phyloP scores from a whole-genome alignment of 2,113 vertebrate genomes.

The Pollachius pollachius region DNA sequence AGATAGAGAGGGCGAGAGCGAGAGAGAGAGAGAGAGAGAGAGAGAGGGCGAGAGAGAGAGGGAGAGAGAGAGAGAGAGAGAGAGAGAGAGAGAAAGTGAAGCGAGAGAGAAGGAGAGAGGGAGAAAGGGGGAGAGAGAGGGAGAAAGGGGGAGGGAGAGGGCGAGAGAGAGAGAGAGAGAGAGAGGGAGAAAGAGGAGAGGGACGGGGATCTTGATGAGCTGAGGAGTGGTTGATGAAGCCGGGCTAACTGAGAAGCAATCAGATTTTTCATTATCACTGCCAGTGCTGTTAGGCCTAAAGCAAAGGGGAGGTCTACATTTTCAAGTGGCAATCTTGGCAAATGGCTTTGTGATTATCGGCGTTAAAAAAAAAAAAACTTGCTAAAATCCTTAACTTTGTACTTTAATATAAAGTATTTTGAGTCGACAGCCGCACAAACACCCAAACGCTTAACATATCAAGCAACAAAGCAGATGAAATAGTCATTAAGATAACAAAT shows the following conservation, averaged over 20 bases:
- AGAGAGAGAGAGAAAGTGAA: background rate
- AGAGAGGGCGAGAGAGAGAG: background rate
- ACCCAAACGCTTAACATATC: too few species aligned
- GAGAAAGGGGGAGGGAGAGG: background rate
- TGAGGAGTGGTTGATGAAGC: slow-evolving; percentile 27
- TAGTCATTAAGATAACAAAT: too few species aligned
- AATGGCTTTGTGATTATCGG: slow-evolving; percentile 11
- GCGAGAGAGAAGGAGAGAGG: background rate
- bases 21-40: background rate
- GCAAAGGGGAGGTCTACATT: slow-evolving; percentile 9
- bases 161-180: too few species aligned
- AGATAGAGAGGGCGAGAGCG: background rate
- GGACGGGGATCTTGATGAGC: slow-evolving; percentile 20
- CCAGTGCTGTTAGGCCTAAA: slow-evolving; percentile 15
- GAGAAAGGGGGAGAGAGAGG: background rate
- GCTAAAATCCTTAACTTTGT: too few species aligned
- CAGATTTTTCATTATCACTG: slow-evolving; percentile 11
- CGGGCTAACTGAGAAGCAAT: slow-evolving; percentile 20
- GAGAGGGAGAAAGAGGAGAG: background rate
- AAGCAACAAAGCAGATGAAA: too few species aligned
- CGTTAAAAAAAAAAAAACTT: slow-evolving; percentile 1
- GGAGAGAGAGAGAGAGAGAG: background rate
- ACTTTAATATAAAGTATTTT: too few species aligned
- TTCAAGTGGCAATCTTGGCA: slow-evolving; percentile 6
- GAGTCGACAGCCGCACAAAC: too few species aligned